These are phyloP conservation scores for Sciurus vulgaris DNA, from an alignment of 2,797 vertebrate genomes.

Conservation along the genomic window DNA sequence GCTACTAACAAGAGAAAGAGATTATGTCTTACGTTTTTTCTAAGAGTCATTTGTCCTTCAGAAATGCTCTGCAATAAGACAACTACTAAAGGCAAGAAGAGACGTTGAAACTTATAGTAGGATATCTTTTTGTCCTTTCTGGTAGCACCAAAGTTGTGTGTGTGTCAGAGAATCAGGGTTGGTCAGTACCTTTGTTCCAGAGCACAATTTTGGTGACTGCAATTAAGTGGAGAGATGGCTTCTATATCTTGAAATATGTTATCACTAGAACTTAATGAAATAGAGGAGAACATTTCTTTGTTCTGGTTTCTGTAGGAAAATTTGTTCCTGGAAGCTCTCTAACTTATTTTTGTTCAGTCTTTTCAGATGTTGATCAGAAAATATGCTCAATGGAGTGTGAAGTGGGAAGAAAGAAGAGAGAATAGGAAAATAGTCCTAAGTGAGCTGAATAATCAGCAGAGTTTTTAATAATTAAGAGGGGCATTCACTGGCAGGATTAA, in stretches of 20 bases:
- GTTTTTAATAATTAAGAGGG: neutral
- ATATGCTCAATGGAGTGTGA: neutral
- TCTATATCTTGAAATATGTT: neutral
- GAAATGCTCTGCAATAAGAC: neutral
- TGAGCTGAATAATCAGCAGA: neutral
- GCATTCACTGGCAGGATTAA: neutral
- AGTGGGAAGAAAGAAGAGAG: neutral
- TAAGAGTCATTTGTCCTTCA: conserved; percentile 1
- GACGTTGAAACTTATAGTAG: neutral
- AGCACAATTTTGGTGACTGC: neutral
- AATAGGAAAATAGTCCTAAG: neutral
- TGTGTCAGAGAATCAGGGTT: neutral
- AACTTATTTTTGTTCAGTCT: neutral
- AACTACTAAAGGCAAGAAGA: neutral
- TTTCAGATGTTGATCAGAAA: conserved; percentile 39
- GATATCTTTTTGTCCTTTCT: neutral
- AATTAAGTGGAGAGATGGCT: neutral
- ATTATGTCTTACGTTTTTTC: neutral
- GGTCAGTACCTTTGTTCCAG: conserved; percentile 21
- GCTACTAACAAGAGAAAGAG: neutral
- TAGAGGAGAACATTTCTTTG: conserved; percentile 9
- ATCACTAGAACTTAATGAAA: conserved; percentile 20
- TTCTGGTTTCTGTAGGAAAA: neutral
- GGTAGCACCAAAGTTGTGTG: neutral
- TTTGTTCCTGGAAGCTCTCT: neutral